Base-by-base conservation (phyloP, 2,797 vertebrate species). In the Myripristis murdjan region DNA sequence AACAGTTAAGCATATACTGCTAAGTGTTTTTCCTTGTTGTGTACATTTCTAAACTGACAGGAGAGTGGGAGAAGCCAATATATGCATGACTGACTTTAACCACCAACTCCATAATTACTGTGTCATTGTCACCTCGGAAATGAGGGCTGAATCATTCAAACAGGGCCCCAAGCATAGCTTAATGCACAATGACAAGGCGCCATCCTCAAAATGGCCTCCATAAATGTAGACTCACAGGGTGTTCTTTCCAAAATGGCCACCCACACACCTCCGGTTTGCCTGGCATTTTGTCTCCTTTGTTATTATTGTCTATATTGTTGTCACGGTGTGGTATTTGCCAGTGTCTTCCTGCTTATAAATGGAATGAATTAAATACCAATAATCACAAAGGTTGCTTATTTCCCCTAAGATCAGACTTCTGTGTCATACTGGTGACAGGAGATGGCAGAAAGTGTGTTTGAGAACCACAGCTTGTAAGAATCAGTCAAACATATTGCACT, bases 1-100 rank as follows among this genome's bases (percentile, higher is more conserved):
- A 41, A 48, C 35, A 39, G n/a, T 39, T 44, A 52, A 53, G 51
- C 75, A 69, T 64, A 56, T 48, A 54, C n/a, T 41, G 64, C 47
- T 67, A 64, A 83, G 78, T 78, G 73, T 83, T 85, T 87, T 81
- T 73, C 57, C 61, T 69, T 82, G 74, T 65, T 66, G 68, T 73
- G 52, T 76, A 70, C 59, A 65, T 79, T 69, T 76, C 48, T 46
- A 10, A 76, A 70, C 23, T 70, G 77, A 69, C 70, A 66, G 47
- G 49, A 57, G 47, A 72, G 58, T 26, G 68, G 71, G 2, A 80
- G 57, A 77, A 75, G 65, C 73, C 49, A 64, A 23, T 43, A 23
- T 44, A 58, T 77, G 72, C 67, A 61, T 74, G 76, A 35, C 49
- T 73, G 64, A 72, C 53, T 82, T 73, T 22, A 76, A 57, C 39